A percentile compares a stretch with the other conserved stretches of the same genome.
Conservation (phyloP, 2,797 vertebrate species). For the Onychomys leucogaster region DNA sequence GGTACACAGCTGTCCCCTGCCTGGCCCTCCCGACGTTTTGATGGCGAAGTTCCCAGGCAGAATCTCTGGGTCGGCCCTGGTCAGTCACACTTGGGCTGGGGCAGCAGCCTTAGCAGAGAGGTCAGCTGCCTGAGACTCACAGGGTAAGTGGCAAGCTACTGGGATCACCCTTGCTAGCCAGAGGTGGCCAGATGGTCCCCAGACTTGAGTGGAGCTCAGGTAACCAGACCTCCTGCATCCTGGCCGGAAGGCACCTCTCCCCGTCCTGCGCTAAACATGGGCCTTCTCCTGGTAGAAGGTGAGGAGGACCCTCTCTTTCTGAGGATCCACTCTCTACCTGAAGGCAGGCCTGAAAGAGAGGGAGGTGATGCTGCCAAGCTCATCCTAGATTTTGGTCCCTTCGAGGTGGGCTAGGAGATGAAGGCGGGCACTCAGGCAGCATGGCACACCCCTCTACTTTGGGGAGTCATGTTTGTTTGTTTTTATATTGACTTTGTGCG, state of each 20-base stretch:
- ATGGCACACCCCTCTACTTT: neutral
- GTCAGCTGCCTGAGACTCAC: constrained; percentile 3
- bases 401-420: neutral
- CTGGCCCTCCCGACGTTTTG: neutral
- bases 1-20: neutral
- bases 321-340: neutral
- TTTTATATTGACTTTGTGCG: neutral
- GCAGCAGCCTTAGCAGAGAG: neutral
- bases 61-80: neutral
- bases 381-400: neutral
- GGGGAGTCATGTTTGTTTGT: neutral
- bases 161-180: neutral
- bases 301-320: neutral
- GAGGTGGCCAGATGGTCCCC: neutral
- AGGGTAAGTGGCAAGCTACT: constrained; percentile 1
- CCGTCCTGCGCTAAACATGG: neutral
- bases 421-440: neutral
- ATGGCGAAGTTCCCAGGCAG: neutral
- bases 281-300: neutral
- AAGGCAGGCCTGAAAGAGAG: neutral
- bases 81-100: neutral
- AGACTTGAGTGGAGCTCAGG: neutral
- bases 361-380: neutral
- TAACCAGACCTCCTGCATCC: neutral
- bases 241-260: neutral